Conservation (phyloP, 1,140 invertebrate genomes). For the Venustaconcha ellipsiformis region DNA sequence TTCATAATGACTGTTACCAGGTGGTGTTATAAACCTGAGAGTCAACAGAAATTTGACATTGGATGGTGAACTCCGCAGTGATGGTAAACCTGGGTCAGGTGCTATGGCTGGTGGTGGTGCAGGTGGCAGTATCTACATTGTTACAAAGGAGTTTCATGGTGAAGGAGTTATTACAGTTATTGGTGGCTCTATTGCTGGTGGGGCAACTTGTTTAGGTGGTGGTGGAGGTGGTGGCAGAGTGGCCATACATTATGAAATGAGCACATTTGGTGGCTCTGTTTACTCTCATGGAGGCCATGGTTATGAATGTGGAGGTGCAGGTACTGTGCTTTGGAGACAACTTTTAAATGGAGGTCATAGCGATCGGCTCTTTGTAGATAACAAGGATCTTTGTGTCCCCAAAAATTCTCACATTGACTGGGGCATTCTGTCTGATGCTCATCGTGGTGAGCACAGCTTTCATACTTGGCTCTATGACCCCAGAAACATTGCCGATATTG, state of each 20-base stretch:
- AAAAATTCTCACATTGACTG: constrained; percentile 39
- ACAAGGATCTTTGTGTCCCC: constrained; percentile 43
- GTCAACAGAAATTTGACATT: constrained; percentile 29
- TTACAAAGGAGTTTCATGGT: too few relatives aligned
- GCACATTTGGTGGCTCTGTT: constrained; percentile 34
- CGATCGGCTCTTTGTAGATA: constrained; percentile 43
- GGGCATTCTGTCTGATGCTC: constrained; percentile 35
- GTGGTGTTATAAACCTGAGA: constrained; percentile 51
- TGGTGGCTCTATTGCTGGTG: too few relatives aligned
- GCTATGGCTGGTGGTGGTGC: constrained; percentile 50
- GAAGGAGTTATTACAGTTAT: too few relatives aligned
- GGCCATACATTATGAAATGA: constrained; percentile 42
- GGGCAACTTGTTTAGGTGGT: constrained; percentile 42
- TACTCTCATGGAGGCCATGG: constrained; percentile 41
- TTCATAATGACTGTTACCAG: constrained; percentile 1
- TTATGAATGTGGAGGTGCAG: constrained; percentile 56
- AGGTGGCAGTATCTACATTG: constrained; percentile 50
- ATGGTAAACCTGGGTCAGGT: constrained; percentile 28
- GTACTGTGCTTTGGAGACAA: constrained; percentile 41
- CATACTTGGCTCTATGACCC: constrained; percentile 50
- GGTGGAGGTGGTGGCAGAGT: constrained; percentile 55
- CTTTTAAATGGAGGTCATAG: constrained; percentile 15
- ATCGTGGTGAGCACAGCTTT: constrained; percentile 51
- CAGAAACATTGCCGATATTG: too few relatives aligned
- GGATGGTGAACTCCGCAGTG: constrained; percentile 43